phyloP scores from a whole-genome alignment of 2,113 vertebrate species.

The Promerops cafer region DNA sequence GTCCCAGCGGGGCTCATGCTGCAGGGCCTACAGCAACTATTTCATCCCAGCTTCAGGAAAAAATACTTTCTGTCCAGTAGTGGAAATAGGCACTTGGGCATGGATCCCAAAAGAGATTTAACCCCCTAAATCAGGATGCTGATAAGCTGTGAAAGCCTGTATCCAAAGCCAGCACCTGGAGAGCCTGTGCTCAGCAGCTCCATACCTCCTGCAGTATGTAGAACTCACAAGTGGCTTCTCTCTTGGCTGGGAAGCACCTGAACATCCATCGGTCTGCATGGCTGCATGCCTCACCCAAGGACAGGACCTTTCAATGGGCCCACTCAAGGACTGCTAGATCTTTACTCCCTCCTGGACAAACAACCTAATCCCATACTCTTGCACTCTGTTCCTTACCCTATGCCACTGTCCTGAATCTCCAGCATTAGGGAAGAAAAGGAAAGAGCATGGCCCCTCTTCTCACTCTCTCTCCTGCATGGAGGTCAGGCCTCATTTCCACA shows the following conservation, averaged over 20 bases:
- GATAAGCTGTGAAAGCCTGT: background rate
- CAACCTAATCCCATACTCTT: background rate
- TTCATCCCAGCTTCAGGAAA: background rate
- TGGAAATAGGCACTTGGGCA: background rate
- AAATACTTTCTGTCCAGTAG: background rate
- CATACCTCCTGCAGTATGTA: background rate
- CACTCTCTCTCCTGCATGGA: rapidly evolving
- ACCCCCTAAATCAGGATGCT: background rate
- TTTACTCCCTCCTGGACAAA: background rate
- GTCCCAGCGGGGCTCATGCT: background rate
- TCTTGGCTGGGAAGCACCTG: background rate
- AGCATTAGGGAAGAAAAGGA: background rate
- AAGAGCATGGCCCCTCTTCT: background rate
- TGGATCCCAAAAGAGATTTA: background rate
- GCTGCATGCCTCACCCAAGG: background rate
- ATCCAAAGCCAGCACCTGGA: background rate
- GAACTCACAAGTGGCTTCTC: background rate
- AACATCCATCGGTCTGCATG: background rate
- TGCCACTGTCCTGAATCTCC: background rate
- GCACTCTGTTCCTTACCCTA: background rate
- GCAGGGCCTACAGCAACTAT: background rate
- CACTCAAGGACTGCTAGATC: background rate
- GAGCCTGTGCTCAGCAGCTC: background rate
- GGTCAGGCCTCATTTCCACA: background rate
- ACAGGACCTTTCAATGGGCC: background rate